Conservation (phyloP, 2,113 vertebrate genomes). For the Notothenia rossii region DNA sequence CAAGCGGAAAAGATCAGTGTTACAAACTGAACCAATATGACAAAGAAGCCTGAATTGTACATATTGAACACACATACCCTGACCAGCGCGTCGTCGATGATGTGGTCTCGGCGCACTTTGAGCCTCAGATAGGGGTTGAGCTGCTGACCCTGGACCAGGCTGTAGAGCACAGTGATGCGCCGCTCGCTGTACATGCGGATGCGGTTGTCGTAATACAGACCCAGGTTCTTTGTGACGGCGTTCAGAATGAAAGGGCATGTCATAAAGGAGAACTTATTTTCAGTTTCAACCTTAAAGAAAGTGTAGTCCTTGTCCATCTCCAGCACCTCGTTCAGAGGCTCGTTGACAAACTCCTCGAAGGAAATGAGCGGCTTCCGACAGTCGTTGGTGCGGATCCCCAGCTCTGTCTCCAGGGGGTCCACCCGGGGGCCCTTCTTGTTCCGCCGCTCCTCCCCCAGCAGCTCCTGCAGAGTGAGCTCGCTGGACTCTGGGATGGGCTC, state of each 20-base stretch:
- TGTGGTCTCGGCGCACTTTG: conserved; percentile 96
- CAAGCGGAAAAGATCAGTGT: background rate
- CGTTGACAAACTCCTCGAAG: conserved; percentile 98
- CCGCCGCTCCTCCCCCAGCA: conserved; percentile 94
- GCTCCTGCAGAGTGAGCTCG: conserved; percentile 96
- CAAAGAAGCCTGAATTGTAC: rapidly evolving
- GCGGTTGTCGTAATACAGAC: conserved; percentile 98
- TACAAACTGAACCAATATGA: background rate
- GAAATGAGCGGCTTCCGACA: conserved; percentile 94
- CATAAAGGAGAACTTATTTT: conserved; percentile 99
- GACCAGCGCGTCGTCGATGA: conserved; percentile 97
- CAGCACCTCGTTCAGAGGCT: conserved; percentile 97
- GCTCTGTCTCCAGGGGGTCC: conserved; percentile 96
- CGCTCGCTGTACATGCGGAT: conserved; percentile 99
- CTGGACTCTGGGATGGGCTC: conserved; percentile 97
- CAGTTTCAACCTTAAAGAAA: conserved; percentile 99
- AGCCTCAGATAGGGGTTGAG: conserved; percentile 96
- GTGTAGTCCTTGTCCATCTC: conserved; percentile 99
- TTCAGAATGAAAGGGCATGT: conserved; percentile 98
- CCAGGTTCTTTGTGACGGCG: conserved; percentile 98
- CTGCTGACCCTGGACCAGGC: conserved; percentile 97
- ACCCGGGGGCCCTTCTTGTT: conserved; percentile 97
- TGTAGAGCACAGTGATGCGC: conserved; percentile 98
- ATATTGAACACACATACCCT: conserved; percentile 86
- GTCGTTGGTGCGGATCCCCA: conserved; percentile 95